Conservation (phyloP, 2,113 vertebrate species). For the Pomatorhinus ruficollis region DNA sequence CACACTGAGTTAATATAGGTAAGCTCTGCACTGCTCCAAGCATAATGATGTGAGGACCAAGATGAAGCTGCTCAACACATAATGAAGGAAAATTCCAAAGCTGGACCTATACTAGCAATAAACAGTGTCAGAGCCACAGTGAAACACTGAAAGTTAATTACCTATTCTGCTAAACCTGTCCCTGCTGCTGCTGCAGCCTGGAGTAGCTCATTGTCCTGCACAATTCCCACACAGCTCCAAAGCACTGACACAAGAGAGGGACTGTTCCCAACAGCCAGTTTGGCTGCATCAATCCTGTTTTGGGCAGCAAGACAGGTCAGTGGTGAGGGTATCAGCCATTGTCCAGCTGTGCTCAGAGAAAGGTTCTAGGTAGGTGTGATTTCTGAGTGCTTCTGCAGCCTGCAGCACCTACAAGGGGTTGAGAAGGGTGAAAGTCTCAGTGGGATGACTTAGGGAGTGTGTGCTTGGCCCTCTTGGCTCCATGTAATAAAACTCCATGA, state of each 20-base stretch:
- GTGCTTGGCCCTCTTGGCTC: neutral
- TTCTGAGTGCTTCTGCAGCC: neutral
- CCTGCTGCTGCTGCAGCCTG: neutral
- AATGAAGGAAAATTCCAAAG: neutral
- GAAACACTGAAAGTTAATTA: neutral
- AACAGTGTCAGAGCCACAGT: neutral
- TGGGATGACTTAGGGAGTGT: neutral
- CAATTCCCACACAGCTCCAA: neutral
- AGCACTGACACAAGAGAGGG: neutral
- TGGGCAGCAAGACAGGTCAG: neutral
- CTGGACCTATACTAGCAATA: neutral
- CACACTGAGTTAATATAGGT: neutral
- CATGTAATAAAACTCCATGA: neutral
- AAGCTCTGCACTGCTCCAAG: neutral
- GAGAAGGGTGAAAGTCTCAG: neutral
- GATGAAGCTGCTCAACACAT: neutral
- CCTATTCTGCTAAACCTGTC: neutral
- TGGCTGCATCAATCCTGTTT: neutral
- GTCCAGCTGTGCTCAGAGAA: neutral
- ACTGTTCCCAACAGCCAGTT: neutral
- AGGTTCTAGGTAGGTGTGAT: neutral
- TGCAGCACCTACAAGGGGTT: neutral
- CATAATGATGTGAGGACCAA: neutral
- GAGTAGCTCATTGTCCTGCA: neutral
- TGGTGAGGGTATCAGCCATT: neutral